Evolutionary conservation across 2,797 vertebrate species (phyloP), one percentile per base, ranked within the genome.

Genomic region (Lutjanus campechanus): DNA sequence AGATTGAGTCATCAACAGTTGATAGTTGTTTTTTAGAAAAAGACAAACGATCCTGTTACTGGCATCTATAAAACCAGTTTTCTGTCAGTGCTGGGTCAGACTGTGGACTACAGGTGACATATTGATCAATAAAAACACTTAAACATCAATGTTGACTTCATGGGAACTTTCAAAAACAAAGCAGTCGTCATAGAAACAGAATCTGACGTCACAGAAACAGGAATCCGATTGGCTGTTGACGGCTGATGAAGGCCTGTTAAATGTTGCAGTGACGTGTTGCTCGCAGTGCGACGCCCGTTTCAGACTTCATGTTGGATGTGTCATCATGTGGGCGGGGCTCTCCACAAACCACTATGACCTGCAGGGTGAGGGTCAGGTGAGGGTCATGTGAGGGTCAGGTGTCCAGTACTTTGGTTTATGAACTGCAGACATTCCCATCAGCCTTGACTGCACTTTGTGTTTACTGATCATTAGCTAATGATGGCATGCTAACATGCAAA

Each of bases 171-270:
- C 29, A 36, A 36, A 4, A 11, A 43, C 41, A 16, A 8, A 12
- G 2, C 29, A 43, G 17, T 54, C 3, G 0, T 29, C 65, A 69
- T 46, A 47, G 56, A 41, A 73, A 73, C 49, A 4, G 16, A 40
- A 13, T 44, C 20, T 25, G 12, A 1, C 11, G 36, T 22, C 60
- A 25, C 49, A 7, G 51, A 13, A 64, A 22, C 15, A 65, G 65
- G 47, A 17, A n/a, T 74, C 55, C 36, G 60, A 77, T 72, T 77
- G 80, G 65, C 36, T 49, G 58, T 15, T 72, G 73, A 44, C 2
- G 9, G 55, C 73, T 12, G 58, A 53, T 53, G 46, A 46, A 11
- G 69, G n/a, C n/a, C 55, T 60, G 41, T 55, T 25, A 8, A 20
- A 41, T 12, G n/a, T 29, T 51, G 19, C 29, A 46, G 41, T 58